Conservation (phyloP, 30 jellyfish, hydroid and myxozoan species). For the Rhopilema esculentum region DNA sequence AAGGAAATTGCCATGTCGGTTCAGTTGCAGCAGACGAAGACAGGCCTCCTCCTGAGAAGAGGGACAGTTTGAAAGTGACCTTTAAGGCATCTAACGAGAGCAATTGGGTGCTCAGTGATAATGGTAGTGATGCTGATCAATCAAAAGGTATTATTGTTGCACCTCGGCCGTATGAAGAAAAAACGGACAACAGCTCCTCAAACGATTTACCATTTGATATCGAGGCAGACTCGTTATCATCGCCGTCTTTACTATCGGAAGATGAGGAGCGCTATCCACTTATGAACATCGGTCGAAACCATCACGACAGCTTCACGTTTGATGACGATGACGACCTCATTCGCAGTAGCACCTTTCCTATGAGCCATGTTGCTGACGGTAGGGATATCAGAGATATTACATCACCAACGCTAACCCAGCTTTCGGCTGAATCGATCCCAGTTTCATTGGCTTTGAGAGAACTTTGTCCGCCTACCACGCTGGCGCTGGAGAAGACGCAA, state of each 20-base stretch:
- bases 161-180: conserved; percentile 32
- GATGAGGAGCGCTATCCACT: conserved; percentile 77
- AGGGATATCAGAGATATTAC: conserved; percentile 75
- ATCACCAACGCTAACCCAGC: conserved; percentile 88
- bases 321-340: conserved; percentile 90
- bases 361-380: conserved; percentile 36
- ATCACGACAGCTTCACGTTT: conserved; percentile 66
- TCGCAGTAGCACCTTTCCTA: conserved; percentile 50
- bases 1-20: conserved; percentile 55
- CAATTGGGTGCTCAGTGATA: conserved; percentile 31
- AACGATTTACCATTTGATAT: conserved; percentile 46
- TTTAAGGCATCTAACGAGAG: conserved; percentile 18
- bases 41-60: conserved; percentile 24
- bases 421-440: conserved; percentile 49
- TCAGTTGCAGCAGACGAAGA: conserved; percentile 6
- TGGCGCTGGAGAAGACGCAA: conserved; percentile 43
- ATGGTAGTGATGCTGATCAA: conserved; percentile 7
- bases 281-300: conserved; percentile 68
- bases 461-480: conserved; percentile 66
- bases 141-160: conserved; percentile 8
- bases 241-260: conserved; percentile 81
- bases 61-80: conserved; percentile 26
- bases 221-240: conserved; percentile 72
- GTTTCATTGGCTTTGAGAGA: conserved; percentile 36
- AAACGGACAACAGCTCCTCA: conserved; percentile 16